These are phyloP conservation scores for Bergia puertoricense DNA, from an alignment of 92 coral and sea anemone species.

Conservation along the genomic window DNA sequence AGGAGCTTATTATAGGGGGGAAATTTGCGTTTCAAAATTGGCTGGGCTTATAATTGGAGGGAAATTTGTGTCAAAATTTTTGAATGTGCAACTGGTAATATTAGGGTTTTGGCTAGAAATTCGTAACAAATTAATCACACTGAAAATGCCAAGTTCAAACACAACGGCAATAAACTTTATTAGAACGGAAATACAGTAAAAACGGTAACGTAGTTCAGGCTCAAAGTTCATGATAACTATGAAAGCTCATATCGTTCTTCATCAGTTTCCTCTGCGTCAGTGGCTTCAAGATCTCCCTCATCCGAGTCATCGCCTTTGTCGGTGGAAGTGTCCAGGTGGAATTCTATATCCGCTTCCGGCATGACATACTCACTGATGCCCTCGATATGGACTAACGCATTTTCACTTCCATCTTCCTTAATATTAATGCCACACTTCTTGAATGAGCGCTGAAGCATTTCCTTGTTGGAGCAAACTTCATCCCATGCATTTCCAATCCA, in stretches of 20 bases:
- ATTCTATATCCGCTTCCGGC: conserved; percentile 33
- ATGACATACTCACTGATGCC: conserved; percentile 37
- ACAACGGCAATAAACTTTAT: too few species aligned
- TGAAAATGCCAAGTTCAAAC: too few species aligned
- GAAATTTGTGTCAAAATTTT: too few species aligned
- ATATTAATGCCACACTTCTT: conserved; percentile 39
- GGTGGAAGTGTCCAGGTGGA: conserved; percentile 35
- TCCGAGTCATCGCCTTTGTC: conserved; percentile 16
- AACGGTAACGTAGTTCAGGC: too few species aligned
- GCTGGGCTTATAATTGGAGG: too few species aligned
- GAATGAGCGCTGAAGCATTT: conserved; percentile 42
- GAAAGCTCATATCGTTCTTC: neutral
- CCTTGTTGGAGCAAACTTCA: conserved; percentile 41
- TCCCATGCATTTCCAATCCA: conserved; percentile 49
- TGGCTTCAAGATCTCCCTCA: conserved; percentile 36
- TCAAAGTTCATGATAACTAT: too few species aligned
- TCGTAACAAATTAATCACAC: too few species aligned
- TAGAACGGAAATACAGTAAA: too few species aligned
- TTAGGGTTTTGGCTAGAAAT: too few species aligned
- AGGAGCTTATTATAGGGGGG: too few species aligned
- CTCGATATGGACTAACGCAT: conserved; percentile 7
- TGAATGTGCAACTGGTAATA: too few species aligned
- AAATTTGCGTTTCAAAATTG: too few species aligned
- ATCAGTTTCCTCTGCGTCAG: conserved; percentile 18
- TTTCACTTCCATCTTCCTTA: conserved; percentile 18